Percentiles rank a stretch among this genome's conserved stretches.
Conservation (phyloP, 2,797 vertebrate species). For the Rhynchotus rufescens region DNA sequence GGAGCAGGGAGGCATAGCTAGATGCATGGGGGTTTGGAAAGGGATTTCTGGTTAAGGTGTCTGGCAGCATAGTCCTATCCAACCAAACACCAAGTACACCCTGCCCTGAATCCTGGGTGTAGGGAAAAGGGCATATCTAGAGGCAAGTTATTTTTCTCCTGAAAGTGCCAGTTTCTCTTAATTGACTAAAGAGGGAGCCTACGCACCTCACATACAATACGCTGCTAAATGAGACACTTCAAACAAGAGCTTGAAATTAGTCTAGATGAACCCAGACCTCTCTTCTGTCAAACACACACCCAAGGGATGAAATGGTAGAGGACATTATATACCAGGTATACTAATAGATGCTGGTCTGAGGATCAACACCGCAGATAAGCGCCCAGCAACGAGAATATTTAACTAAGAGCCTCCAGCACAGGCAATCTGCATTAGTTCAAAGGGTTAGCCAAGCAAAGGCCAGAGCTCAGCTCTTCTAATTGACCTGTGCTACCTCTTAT, state of each 20-base stretch:
- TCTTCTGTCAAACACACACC: neutral
- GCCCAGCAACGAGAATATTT: neutral
- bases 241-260: neutral
- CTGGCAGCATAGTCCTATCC: neutral
- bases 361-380: neutral
- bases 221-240: neutral
- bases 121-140: neutral
- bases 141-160: neutral
- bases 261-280: neutral
- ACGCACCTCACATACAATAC: neutral
- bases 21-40: neutral
- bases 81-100: neutral
- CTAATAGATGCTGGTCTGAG: neutral
- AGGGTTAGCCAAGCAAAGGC: neutral
- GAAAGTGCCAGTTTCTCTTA: neutral
- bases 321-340: neutral
- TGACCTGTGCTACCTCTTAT: neutral
- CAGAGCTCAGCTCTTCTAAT: neutral
- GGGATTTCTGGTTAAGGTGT: neutral
- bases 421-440: neutral
- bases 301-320: neutral
- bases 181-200: neutral
- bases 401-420: neutral
- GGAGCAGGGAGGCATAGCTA: neutral
- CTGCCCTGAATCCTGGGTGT: rapidly evolving